Evolutionary conservation across 2,888 invertebrate genomes (phyloP).

Genomic region (Podotricha telesiphe): DNA sequence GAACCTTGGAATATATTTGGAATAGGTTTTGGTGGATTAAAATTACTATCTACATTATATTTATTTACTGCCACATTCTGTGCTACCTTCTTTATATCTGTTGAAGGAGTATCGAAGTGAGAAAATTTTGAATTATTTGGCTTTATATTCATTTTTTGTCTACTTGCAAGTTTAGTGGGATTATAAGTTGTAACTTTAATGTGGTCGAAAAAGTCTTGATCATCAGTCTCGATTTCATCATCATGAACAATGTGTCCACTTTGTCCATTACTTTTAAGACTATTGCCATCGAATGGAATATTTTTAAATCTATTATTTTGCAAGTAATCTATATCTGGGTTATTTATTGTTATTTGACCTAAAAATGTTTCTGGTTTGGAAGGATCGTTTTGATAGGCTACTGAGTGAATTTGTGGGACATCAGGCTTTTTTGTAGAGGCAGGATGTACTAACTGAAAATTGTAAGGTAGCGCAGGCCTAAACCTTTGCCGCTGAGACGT

Average conservation of each 20-base stretch:
- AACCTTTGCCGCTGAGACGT: conserved; percentile 68
- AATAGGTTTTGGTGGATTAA: conserved; percentile 55
- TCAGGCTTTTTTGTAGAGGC: conserved; percentile 83
- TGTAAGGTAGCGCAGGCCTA: conserved; percentile 72
- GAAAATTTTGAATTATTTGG: conserved; percentile 62
- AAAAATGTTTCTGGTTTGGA: conserved; percentile 85
- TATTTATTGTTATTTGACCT: conserved; percentile 85
- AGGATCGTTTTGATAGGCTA: conserved; percentile 83
- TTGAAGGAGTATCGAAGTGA: conserved; percentile 55
- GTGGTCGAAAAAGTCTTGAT: conserved; percentile 73
- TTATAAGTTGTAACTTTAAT: conserved; percentile 79
- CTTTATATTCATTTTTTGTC: conserved; percentile 69
- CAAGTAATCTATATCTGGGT: conserved; percentile 81
- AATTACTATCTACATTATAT: conserved; percentile 53
- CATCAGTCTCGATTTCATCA: conserved; percentile 71
- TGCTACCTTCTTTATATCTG: conserved; percentile 49
- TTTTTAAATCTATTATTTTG: conserved; percentile 76
- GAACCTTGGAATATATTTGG: conserved; percentile 58
- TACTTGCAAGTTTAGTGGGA: conserved; percentile 67
- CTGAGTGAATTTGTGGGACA: conserved; percentile 82
- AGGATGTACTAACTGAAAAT: conserved; percentile 75
- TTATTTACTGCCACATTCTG: conserved; percentile 52
- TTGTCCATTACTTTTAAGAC: conserved; percentile 74
- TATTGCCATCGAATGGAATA: conserved; percentile 78
- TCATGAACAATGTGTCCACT: conserved; percentile 71